Percentiles rank a stretch among this genome's conserved stretches.
Conservation (phyloP, 2,888 invertebrate species). For the Pterobdella sp. region DNA sequence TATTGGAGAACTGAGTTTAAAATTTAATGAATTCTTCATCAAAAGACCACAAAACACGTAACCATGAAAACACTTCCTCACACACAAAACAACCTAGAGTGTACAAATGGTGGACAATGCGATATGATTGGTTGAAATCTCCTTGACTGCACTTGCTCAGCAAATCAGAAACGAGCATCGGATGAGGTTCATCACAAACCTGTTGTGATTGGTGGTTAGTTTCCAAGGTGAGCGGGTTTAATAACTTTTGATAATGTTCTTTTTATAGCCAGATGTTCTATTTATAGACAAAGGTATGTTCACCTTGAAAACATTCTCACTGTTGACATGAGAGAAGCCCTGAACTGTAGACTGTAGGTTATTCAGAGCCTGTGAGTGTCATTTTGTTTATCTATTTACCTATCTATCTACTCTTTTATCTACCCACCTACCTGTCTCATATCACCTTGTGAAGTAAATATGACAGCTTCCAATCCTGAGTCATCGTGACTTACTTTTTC, state of each 20-base stretch:
- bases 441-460: conserved; percentile 97
- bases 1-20: background rate
- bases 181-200: conserved; percentile 98
- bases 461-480: conserved; percentile 87
- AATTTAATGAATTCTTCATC: background rate
- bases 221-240: background rate
- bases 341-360: conserved; percentile 90
- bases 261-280: no score
- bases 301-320: conserved; percentile 86
- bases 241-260: background rate
- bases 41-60: background rate
- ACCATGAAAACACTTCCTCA: background rate
- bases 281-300: no score
- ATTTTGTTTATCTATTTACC: background rate
- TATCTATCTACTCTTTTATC: background rate
- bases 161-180: conserved; percentile 83
- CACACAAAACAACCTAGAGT: conserved; percentile 65
- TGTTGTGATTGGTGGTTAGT: conserved; percentile 39
- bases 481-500: conserved; percentile 73
- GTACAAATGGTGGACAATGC: conserved; percentile 78
- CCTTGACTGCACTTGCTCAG: conserved; percentile 70
- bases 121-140: conserved; percentile 77
- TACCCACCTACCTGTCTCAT: conserved; percentile 66
- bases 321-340: conserved; percentile 81
- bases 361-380: conserved; percentile 65